A percentile compares a stretch with the other conserved stretches of the same genome.
These are phyloP conservation scores for Pogonus chalceus DNA, from an alignment of 1,140 invertebrate genomes.

Conservation along the genomic window DNA sequence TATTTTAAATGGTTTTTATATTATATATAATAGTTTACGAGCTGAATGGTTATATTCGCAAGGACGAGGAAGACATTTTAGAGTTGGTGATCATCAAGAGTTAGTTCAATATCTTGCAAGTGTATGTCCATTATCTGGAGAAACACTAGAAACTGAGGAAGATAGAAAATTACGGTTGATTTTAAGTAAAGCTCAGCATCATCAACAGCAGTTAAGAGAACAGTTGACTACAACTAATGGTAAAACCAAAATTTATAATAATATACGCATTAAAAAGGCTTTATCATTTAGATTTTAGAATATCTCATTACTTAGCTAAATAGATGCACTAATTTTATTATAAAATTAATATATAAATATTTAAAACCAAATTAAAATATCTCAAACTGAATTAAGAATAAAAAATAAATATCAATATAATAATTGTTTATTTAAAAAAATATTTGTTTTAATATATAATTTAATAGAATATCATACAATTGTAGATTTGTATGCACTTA, in stretches of 20 bases:
- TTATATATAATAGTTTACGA: constrained; percentile 57
- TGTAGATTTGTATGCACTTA: neutral
- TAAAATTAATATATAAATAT: too few relatives aligned
- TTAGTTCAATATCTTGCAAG: constrained; percentile 73
- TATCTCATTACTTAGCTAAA: too few relatives aligned
- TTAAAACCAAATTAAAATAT: too few relatives aligned
- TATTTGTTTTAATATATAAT: too few relatives aligned
- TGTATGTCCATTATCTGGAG: constrained; percentile 64
- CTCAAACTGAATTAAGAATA: too few relatives aligned
- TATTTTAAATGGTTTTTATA: neutral
- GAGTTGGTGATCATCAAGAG: constrained; percentile 69
- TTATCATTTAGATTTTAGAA: too few relatives aligned
- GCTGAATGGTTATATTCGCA: constrained; percentile 94
- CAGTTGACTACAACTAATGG: constrained; percentile 40
- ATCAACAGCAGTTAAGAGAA: constrained; percentile 70
- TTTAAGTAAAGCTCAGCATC: constrained; percentile 79
- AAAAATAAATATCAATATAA: too few relatives aligned
- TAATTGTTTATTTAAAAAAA: too few relatives aligned
- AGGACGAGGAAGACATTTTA: constrained; percentile 78
- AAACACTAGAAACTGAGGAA: constrained; percentile 69
- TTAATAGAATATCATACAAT: too few relatives aligned
- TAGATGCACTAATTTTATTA: too few relatives aligned
- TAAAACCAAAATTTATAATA: too few relatives aligned
- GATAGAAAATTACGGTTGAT: constrained; percentile 77
- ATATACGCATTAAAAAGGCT: too few relatives aligned